These are phyloP conservation scores for Ephestia elutella DNA, from an alignment of 1,140 invertebrate genomes.

Conservation along the genomic window DNA sequence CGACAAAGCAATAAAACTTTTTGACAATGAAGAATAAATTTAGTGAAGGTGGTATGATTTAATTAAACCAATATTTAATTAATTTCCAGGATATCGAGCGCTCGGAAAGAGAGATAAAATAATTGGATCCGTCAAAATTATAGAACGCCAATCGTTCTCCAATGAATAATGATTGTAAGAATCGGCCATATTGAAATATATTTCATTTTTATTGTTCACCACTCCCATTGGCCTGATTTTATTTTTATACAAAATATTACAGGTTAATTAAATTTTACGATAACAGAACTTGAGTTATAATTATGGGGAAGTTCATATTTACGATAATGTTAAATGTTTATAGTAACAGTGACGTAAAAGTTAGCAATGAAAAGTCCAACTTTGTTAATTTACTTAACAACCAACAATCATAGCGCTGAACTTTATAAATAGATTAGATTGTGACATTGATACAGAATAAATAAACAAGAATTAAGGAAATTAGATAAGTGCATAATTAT, in stretches of 20 bases:
- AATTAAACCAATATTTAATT: slow-evolving; percentile 63
- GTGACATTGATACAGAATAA: no score
- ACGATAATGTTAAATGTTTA: background rate
- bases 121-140: slow-evolving; percentile 64
- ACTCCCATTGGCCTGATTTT: background rate
- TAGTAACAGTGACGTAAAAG: background rate
- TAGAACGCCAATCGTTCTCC: slow-evolving; percentile 52
- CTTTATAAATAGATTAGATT: slow-evolving; percentile 1
- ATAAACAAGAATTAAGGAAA: no score
- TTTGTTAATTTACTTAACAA: slow-evolving; percentile 22
- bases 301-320: background rate
- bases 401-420: background rate
- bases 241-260: no score
- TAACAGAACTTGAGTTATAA: background rate
- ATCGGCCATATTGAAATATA: slow-evolving; percentile 27
- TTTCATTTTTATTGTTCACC: slow-evolving; percentile 13
- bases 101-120: slow-evolving; percentile 47
- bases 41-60: slow-evolving; percentile 40
- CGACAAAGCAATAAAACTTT: background rate
- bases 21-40: slow-evolving; percentile 34
- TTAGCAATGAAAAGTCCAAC: background rate
- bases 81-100: slow-evolving; percentile 43
- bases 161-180: slow-evolving; percentile 45
- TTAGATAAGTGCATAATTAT: no score
- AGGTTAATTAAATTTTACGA: background rate